These are phyloP conservation scores for Atethmia centrago DNA, from an alignment of 2,888 invertebrate species.

Conservation along the genomic window DNA sequence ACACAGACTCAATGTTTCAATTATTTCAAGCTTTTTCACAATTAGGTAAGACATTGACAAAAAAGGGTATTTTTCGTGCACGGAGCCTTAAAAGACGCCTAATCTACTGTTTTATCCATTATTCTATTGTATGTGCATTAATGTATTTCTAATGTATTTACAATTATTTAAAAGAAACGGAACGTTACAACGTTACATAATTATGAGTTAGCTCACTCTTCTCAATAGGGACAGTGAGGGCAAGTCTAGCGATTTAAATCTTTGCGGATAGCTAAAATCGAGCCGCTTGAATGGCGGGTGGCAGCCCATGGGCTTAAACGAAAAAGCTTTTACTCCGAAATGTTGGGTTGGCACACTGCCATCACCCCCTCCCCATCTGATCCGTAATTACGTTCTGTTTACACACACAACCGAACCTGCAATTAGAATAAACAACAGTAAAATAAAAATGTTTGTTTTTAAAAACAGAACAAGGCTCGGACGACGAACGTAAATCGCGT, in stretches of 20 bases:
- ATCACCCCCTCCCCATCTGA: slow-evolving; percentile 49
- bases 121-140: no score
- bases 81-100: no score
- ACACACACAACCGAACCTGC: slow-evolving; percentile 68
- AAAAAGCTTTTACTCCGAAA: slow-evolving; percentile 54
- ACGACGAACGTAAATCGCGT: slow-evolving; percentile 55
- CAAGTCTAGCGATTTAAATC: neutral
- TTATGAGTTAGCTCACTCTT: no score
- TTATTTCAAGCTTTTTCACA: no score
- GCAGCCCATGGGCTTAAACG: slow-evolving; percentile 27
- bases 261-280: slow-evolving; percentile 37
- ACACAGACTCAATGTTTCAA: no score
- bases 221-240: neutral
- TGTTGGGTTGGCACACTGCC: slow-evolving; percentile 58
- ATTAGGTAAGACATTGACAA: no score
- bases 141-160: no score
- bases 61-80: no score
- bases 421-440: slow-evolving; percentile 71
- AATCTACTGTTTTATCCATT: no score
- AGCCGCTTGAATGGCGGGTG: slow-evolving; percentile 31
- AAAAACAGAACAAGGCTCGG: slow-evolving; percentile 57
- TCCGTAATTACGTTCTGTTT: slow-evolving; percentile 70
- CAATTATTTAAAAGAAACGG: no score
- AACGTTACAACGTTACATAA: no score
- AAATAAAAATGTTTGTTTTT: slow-evolving; percentile 64